Percentiles rank a stretch among this genome's conserved stretches.
Conservation (phyloP, 2,113 vertebrate species). For the Haplotaxodon microlepis region DNA sequence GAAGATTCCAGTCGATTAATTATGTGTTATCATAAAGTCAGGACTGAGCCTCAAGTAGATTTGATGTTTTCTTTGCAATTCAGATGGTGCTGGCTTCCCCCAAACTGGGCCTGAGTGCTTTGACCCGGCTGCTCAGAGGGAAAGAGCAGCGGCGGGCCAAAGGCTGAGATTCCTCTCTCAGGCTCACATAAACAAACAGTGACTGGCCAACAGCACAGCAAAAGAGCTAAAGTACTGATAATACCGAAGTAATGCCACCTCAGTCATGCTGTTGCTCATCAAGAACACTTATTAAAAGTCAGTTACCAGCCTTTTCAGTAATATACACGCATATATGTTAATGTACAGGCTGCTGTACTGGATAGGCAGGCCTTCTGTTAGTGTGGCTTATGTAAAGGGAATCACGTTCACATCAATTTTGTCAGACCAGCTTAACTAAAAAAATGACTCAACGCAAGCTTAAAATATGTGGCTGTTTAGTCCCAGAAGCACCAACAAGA, state of each 20-base stretch:
- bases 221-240: background rate
- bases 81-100: constrained; percentile 49
- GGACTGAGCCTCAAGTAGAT: constrained; percentile 43
- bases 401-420: background rate
- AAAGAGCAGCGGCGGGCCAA: constrained; percentile 47
- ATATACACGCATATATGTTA: background rate
- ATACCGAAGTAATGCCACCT: background rate
- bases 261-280: background rate
- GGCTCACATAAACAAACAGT: constrained; percentile 56
- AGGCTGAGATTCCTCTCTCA: constrained; percentile 56
- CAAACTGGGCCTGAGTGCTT: constrained; percentile 48
- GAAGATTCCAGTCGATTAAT: constrained; percentile 64
- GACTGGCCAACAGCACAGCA: background rate
- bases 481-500: background rate
- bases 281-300: background rate
- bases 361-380: background rate
- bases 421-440: background rate
- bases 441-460: background rate
- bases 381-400: background rate
- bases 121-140: constrained; percentile 47
- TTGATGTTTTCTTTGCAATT: constrained; percentile 66
- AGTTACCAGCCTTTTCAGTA: background rate
- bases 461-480: background rate
- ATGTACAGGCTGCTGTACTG: background rate
- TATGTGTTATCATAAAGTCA: constrained; percentile 58